phyloP scores from a whole-genome alignment of 2,797 vertebrate genomes.

The Selene dorsalis region DNA sequence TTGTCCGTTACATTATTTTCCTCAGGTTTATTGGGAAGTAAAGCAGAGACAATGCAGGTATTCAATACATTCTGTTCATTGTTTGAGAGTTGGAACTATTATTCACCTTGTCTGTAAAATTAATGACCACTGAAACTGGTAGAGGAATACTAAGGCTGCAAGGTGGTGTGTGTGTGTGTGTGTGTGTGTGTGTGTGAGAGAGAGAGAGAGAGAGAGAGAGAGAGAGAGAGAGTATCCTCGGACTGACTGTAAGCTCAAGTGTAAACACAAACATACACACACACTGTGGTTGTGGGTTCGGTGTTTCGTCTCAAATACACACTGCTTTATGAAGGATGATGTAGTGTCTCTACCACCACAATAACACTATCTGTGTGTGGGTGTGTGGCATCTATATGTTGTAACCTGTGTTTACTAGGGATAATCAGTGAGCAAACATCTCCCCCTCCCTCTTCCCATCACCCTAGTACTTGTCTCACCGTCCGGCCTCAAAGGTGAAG shows the following conservation, averaged over 20 bases:
- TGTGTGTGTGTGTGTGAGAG: too few species aligned
- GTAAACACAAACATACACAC: too few species aligned
- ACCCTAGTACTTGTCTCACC: conserved; percentile 81
- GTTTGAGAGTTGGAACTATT: too few species aligned
- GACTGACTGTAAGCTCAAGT: conserved; percentile 18
- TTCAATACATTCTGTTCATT: too few species aligned
- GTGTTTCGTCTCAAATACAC: not conserved
- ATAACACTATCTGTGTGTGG: not conserved
- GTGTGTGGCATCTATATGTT: not conserved
- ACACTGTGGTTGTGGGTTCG: not conserved
- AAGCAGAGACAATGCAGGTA: too few species aligned
- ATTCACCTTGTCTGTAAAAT: too few species aligned
- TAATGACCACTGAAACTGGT: too few species aligned
- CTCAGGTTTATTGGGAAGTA: too few species aligned
- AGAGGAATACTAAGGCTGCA: too few species aligned
- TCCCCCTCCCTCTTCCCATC: not conserved
- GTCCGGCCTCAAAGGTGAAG: conserved; percentile 98
- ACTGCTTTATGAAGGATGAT: not conserved
- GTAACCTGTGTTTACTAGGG: not conserved
- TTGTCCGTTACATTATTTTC: too few species aligned
- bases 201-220: too few species aligned
- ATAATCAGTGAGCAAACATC: not conserved
- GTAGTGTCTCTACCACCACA: not conserved
- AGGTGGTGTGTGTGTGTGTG: too few species aligned
- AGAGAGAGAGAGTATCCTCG: conserved; percentile 14